Evolutionary conservation across 2,797 vertebrate genomes (phyloP).

Genomic region (Sylvia borin): DNA sequence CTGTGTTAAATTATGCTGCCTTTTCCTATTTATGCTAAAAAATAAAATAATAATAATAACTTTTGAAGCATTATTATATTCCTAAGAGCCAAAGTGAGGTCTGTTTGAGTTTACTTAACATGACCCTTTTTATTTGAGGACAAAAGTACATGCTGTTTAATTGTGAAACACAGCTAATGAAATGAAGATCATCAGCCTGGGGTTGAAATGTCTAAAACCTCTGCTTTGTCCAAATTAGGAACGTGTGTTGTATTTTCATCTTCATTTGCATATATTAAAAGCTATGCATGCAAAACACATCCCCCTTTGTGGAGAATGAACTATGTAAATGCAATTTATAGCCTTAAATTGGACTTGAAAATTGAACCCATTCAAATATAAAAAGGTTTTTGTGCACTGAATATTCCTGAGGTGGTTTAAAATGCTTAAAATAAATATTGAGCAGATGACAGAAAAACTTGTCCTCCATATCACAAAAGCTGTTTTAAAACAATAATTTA

Average conservation of each 20-base stretch:
- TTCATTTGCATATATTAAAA: slow-evolving; percentile 71
- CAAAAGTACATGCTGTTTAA: neutral
- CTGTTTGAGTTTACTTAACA: slow-evolving; percentile 24
- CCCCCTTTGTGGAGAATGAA: slow-evolving; percentile 64
- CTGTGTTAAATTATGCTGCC: neutral
- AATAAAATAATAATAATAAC: slow-evolving; percentile 14
- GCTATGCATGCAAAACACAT: slow-evolving; percentile 65
- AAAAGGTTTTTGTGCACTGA: slow-evolving; percentile 73
- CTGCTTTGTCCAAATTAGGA: slow-evolving; percentile 67
- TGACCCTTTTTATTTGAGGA: neutral
- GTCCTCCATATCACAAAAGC: slow-evolving; percentile 56
- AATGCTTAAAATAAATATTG: slow-evolving; percentile 76
- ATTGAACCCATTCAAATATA: slow-evolving; percentile 73
- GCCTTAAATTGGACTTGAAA: slow-evolving; percentile 72
- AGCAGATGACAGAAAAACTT: slow-evolving; percentile 72
- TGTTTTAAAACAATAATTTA: slow-evolving; percentile 73
- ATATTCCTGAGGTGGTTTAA: slow-evolving; percentile 75
- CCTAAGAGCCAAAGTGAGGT: neutral
- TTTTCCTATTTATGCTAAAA: slow-evolving; percentile 29
- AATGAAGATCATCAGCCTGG: neutral
- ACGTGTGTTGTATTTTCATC: slow-evolving; percentile 38
- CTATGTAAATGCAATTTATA: slow-evolving; percentile 80
- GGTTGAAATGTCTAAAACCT: slow-evolving; percentile 52
- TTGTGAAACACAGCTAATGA: slow-evolving; percentile 31
- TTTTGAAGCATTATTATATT: slow-evolving; percentile 40